phyloP scores from a whole-genome alignment of 2,888 invertebrate species.

The Crossocerus cetratus region DNA sequence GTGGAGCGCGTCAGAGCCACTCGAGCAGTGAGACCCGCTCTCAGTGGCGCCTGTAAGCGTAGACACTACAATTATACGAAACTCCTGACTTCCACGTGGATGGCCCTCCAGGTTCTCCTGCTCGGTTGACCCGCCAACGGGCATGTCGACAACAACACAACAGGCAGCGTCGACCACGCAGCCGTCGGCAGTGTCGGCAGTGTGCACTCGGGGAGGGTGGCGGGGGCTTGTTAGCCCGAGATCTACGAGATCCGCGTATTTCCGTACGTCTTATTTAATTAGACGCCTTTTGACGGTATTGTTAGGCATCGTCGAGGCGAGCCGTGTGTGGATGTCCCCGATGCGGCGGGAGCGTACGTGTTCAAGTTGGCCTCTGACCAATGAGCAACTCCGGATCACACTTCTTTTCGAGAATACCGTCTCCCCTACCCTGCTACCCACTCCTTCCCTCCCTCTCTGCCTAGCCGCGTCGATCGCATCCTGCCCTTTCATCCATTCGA shows the following conservation, averaged over 20 bases:
- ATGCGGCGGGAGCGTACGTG: conserved; percentile 57
- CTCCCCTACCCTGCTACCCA: conserved; percentile 4
- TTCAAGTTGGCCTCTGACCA: conserved; percentile 69
- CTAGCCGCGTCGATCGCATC: background rate
- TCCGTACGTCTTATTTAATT: conserved; percentile 75
- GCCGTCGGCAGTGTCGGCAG: conserved; percentile 18
- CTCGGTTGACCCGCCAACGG: conserved; percentile 66
- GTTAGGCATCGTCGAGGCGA: conserved; percentile 68
- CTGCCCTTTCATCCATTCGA: conserved; percentile 41
- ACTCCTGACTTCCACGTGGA: conserved; percentile 63
- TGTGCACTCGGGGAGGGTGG: conserved; percentile 58
- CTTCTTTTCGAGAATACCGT: conserved; percentile 49
- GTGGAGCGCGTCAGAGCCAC: conserved; percentile 7
- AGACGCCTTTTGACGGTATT: conserved; percentile 73
- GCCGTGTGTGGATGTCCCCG: conserved; percentile 33
- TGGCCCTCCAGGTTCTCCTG: conserved; percentile 64
- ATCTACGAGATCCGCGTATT: conserved; percentile 58
- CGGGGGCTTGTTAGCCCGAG: conserved; percentile 69
- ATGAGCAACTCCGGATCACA: conserved; percentile 60
- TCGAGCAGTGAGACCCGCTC: conserved; percentile 46
- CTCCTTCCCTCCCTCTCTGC: conserved; percentile 11
- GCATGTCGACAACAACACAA: conserved; percentile 7
- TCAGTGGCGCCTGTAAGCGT: conserved; percentile 47
- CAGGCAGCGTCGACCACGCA: conserved; percentile 11
- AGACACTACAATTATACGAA: conserved; percentile 73